A percentile compares a stretch with the other conserved stretches of the same genome.
These are phyloP conservation scores for Smittia sp. DNA, from an alignment of 2,888 invertebrate genomes.

Conservation along the genomic window DNA sequence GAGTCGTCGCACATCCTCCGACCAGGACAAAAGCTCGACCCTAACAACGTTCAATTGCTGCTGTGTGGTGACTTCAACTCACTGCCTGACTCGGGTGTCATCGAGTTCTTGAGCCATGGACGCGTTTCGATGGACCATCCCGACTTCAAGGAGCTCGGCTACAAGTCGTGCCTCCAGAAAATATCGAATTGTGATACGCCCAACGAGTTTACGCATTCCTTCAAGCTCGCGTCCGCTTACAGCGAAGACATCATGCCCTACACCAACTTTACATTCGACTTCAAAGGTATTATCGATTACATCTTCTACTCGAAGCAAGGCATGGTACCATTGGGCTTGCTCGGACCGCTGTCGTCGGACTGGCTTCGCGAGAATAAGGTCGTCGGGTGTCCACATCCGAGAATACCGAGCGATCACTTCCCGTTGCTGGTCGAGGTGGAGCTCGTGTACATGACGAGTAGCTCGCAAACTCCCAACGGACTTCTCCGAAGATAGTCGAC, in stretches of 20 bases:
- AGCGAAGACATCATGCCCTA: slow-evolving; percentile 95
- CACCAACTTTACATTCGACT: slow-evolving; percentile 98
- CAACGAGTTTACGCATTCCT: slow-evolving; percentile 91
- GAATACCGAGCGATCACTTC: slow-evolving; percentile 95
- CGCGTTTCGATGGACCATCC: slow-evolving; percentile 87
- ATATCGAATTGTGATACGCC: slow-evolving; percentile 81
- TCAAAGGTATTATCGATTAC: slow-evolving; percentile 99
- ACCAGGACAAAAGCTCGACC: slow-evolving; percentile 68
- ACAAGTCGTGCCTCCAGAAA: slow-evolving; percentile 86
- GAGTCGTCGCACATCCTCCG: slow-evolving; percentile 77
- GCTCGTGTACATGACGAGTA: slow-evolving; percentile 74
- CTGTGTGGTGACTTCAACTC: slow-evolving; percentile 99
- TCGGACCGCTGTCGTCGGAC: slow-evolving; percentile 90
- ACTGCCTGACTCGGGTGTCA: slow-evolving; percentile 94
- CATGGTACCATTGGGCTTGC: slow-evolving; percentile 90
- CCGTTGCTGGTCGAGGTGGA: slow-evolving; percentile 87
- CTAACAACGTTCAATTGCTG: slow-evolving; percentile 82
- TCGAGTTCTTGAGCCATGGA: slow-evolving; percentile 91
- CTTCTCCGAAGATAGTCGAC: slow-evolving; percentile 80
- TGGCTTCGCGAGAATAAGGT: slow-evolving; percentile 96
- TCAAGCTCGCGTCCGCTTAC: slow-evolving; percentile 92
- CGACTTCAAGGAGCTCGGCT: slow-evolving; percentile 95
- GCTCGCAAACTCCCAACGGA: slow-evolving; percentile 67
- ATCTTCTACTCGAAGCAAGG: slow-evolving; percentile 96
- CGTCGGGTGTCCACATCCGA: slow-evolving; percentile 96